Percentiles rank a stretch among this genome's conserved stretches.
These are phyloP conservation scores for Centropus unirufus DNA, from an alignment of 2,113 vertebrate species.

Conservation along the genomic window DNA sequence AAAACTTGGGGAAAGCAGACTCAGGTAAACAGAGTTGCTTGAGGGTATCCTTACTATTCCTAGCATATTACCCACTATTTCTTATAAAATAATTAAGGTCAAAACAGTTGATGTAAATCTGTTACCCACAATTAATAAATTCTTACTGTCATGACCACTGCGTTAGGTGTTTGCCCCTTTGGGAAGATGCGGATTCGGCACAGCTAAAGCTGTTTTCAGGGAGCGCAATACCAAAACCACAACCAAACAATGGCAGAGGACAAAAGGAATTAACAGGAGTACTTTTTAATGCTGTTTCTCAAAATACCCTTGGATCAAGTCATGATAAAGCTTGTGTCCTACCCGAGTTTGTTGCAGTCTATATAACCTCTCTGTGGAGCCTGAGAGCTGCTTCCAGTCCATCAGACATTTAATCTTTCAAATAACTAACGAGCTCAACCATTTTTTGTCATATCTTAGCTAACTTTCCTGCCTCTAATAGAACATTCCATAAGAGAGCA, in stretches of 20 bases:
- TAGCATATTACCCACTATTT: neutral
- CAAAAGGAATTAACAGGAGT: neutral
- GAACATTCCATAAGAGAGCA: neutral
- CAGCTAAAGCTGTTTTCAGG: neutral
- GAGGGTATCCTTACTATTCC: neutral
- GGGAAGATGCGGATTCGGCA: neutral
- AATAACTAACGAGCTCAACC: neutral
- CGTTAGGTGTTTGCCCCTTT: neutral
- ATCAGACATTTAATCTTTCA: neutral
- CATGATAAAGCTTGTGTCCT: neutral
- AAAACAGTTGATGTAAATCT: neutral
- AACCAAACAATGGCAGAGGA: neutral
- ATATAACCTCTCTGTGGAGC: neutral
- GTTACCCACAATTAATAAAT: neutral
- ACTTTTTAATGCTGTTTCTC: neutral
- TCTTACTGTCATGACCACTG: neutral
- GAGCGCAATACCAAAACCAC: neutral
- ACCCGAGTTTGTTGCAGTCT: neutral
- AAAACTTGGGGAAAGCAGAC: neutral
- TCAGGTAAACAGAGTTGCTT: neutral
- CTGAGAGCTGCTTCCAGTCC: neutral
- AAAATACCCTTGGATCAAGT: neutral
- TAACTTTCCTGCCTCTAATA: neutral
- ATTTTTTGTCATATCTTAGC: neutral
- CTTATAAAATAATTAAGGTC: constrained; percentile 5